Conservation (phyloP, 2,113 vertebrate genomes). For the Sphaerodactylus townsendi region DNA sequence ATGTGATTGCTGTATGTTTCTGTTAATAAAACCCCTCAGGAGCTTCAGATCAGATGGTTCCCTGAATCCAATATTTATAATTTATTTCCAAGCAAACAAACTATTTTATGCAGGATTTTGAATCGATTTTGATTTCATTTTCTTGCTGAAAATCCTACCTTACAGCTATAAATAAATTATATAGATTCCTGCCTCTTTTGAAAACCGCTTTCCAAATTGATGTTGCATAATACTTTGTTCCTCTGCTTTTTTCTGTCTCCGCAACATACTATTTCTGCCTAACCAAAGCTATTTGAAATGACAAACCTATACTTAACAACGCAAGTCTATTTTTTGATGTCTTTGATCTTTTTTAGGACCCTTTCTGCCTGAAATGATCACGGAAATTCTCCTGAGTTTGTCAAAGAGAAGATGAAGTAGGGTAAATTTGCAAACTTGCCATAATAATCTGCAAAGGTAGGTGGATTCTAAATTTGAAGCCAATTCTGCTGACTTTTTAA, state of each 20-base stretch:
- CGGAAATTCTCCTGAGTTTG: not conserved
- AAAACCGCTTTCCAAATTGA: constrained; percentile 20
- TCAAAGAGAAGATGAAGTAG: not conserved
- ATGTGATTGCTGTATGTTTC: no score
- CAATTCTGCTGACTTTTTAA: not conserved
- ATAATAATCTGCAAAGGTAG: not conserved
- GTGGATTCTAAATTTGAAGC: rapidly evolving
- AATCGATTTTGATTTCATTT: not conserved
- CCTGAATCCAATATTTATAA: not conserved
- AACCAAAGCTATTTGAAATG: not conserved
- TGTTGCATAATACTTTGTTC: not conserved
- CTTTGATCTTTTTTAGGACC: not conserved
- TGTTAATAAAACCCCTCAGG: not conserved
- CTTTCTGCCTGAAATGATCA: not conserved
- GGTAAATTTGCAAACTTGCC: not conserved
- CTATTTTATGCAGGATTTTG: not conserved
- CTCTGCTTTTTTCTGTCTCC: not conserved
- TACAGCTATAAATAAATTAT: not conserved
- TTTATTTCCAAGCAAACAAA: not conserved
- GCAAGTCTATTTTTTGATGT: not conserved
- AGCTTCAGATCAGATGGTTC: not conserved
- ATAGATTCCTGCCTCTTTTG: not conserved
- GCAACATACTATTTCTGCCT: not conserved
- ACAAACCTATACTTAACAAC: not conserved
- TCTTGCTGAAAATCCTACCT: not conserved